These are phyloP conservation scores for Ostrea denselamellosa DNA, from an alignment of 1,140 invertebrate genomes.

Conservation along the genomic window DNA sequence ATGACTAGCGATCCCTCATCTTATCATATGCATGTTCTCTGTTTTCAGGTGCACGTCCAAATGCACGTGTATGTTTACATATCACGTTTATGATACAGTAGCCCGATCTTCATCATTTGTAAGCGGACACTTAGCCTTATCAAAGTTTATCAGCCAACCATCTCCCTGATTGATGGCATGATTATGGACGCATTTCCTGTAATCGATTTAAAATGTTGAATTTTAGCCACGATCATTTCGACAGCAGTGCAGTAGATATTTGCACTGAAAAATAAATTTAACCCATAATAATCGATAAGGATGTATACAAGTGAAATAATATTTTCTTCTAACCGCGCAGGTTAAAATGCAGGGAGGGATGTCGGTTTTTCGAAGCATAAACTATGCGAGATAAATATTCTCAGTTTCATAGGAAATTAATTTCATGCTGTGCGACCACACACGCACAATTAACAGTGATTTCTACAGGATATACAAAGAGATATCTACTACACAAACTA, in stretches of 20 bases:
- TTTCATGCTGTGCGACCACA: constrained; percentile 5
- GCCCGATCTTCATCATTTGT: constrained; percentile 23
- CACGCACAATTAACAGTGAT: not conserved
- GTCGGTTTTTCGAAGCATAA: not conserved
- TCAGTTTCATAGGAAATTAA: constrained; percentile 12
- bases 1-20: not conserved
- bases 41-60: constrained; percentile 32
- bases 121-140: not conserved
- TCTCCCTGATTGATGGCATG: not conserved
- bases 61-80: constrained; percentile 33
- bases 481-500: no score
- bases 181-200: not conserved
- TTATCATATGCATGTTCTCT: constrained; percentile 11
- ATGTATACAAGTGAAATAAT: not conserved
- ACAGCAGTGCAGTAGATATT: not conserved
- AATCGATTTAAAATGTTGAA: not conserved
- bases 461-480: no score
- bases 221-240: not conserved
- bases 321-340: not conserved
- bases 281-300: not conserved
- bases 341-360: not conserved
- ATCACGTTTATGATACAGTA: not conserved
- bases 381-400: constrained; percentile 3
- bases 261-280: not conserved
- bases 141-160: constrained; percentile 29